Conservation (phyloP, 2,888 invertebrate species). For the Chrysotoxum bicinctum region DNA sequence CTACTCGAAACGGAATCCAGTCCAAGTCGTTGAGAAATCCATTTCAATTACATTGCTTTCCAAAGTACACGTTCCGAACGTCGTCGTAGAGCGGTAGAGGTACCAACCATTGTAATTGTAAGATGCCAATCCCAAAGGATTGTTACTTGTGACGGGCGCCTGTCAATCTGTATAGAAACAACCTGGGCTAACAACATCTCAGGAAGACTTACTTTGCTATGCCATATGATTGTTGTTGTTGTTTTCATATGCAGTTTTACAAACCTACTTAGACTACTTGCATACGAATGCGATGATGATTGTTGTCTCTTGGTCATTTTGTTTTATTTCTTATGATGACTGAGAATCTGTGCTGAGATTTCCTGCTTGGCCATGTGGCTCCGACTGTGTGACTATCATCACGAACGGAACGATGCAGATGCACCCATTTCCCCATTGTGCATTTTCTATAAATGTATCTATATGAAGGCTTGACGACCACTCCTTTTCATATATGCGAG, state of each 20-base stretch:
- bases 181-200: conserved; percentile 13
- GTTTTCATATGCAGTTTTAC: too few species aligned
- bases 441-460: not conserved
- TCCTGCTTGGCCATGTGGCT: conserved; percentile 38
- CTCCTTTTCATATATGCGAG: conserved; percentile 13
- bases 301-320: conserved; percentile 24
- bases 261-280: conserved; percentile 28
- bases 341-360: conserved; percentile 28
- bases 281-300: conserved; percentile 45
- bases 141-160: conserved; percentile 22
- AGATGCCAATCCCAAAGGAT: conserved; percentile 34
- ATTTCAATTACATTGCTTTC: conserved; percentile 18
- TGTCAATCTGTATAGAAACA: conserved; percentile 34
- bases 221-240: not conserved
- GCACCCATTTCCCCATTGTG: conserved; percentile 32
- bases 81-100: too few species aligned
- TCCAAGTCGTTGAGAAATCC: not conserved
- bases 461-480: conserved; percentile 8
- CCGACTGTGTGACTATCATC: conserved; percentile 25
- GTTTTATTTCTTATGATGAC: conserved; percentile 32
- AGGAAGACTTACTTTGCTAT: not conserved
- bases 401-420: conserved; percentile 9
- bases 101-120: not conserved
- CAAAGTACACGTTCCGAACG: conserved; percentile 3
- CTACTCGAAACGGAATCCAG: not conserved